Percentiles rank a stretch among this genome's conserved stretches.
phyloP scores from a whole-genome alignment of 2,113 vertebrate species.

The Neolamprologus caudopunctatus region DNA sequence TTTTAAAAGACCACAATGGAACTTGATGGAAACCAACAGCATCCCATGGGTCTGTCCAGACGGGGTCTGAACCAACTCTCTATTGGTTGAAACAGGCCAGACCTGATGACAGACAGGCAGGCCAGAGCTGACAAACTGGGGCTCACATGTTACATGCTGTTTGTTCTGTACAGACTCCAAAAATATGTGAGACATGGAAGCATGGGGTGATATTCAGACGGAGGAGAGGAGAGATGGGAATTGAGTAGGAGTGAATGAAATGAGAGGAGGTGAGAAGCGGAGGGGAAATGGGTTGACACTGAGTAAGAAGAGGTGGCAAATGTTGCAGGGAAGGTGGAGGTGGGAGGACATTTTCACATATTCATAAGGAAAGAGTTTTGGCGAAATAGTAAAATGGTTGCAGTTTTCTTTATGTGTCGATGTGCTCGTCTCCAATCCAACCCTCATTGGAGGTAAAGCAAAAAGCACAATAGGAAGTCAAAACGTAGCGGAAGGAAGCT shows the following conservation, averaged over 20 bases:
- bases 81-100: not conserved
- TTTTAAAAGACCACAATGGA: slow-evolving; percentile 18
- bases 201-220: slow-evolving; percentile 9
- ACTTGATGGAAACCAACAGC: slow-evolving; percentile 32
- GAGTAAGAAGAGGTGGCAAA: slow-evolving; percentile 10
- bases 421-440: not conserved
- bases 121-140: slow-evolving; percentile 13
- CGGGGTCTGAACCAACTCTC: slow-evolving; percentile 1
- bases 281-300: slow-evolving; percentile 21
- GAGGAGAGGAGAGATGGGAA: slow-evolving; percentile 3
- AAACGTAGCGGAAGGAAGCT: accelerated
- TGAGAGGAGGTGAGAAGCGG: slow-evolving; percentile 17
- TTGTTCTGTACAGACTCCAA: slow-evolving; percentile 43
- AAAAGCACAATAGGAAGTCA: not conserved
- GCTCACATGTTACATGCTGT: slow-evolving; percentile 29
- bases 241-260: slow-evolving; percentile 9
- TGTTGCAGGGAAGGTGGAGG: not conserved
- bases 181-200: not conserved
- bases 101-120: slow-evolving; percentile 33
- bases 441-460: not conserved
- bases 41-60: not conserved
- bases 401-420: not conserved
- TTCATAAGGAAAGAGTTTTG: not conserved
- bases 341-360: slow-evolving; percentile 15
- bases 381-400: not conserved